Base-by-base conservation (phyloP, 2,113 vertebrate genomes). In the Irena cyanogastra region DNA sequence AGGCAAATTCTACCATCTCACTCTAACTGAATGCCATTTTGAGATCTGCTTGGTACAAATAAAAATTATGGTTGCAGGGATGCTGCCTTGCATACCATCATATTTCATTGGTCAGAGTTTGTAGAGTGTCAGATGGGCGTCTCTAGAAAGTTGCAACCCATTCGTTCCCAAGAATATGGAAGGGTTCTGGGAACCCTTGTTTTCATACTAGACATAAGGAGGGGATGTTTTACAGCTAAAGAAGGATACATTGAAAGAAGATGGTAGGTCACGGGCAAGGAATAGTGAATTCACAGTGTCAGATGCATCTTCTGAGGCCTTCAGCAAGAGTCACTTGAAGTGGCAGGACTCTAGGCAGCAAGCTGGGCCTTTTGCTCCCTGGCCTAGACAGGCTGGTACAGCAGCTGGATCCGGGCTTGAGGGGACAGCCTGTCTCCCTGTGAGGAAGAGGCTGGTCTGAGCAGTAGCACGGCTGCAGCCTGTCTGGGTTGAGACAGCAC, bases 121-220 rank as follows among this genome's bases (percentile, higher is more conserved):
- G n/a, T n/a, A n/a, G n/a, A 37, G 3, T 24, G 37, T 33, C 1
- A 4, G 2, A 52, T 2, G 2, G 15, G 4, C 44, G 28, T n/a
- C 19, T 76, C 26, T 22, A 45, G 30, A 39, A 15, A 37, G 11
- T 16, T 80, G 41, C 24, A 76, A 57, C 16, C 3, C 7, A 22
- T 60, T 65, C 1, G 24, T 8, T 65, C 16, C 31, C 18, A 80
- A 56, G 37, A 71, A 27, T 10, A 15, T 11, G 50, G 28, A 37
- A 83, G 11, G 4, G 5, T 61, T 54, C 41, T 69, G n/a, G 16
- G 16, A 23, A 54, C 6, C 8, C 30, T 15, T 57, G 28, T 3
- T 50, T 8, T 33, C 13, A n/a, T 27, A 31, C 12, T 70, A 57
- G 45, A 31, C 6, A 3, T 19, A 45, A 75, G 16, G 7, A 74